Evolutionary conservation across 2,113 vertebrate species (phyloP).

Genomic region (Jacana jacana): DNA sequence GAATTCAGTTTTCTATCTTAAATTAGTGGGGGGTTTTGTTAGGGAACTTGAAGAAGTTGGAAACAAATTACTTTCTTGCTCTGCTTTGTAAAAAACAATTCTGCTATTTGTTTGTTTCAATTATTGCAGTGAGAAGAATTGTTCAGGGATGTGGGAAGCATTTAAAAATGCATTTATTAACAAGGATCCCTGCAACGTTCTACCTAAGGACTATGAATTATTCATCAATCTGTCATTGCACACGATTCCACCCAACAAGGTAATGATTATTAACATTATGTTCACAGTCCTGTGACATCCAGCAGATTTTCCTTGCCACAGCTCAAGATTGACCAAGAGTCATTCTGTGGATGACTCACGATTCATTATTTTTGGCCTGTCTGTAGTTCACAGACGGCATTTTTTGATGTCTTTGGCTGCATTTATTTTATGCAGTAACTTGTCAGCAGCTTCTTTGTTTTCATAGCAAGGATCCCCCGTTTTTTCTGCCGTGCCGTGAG

Average conservation of each 20-base stretch:
- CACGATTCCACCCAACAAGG: slow-evolving; percentile 74
- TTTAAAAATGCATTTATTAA: slow-evolving; percentile 71
- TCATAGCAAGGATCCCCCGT: neutral
- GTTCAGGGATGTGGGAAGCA: slow-evolving; percentile 77
- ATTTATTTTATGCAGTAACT: neutral
- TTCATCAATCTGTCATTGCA: slow-evolving; percentile 74
- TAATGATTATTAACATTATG: neutral
- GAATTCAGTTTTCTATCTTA: neutral
- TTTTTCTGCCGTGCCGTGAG: neutral
- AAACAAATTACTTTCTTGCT: neutral
- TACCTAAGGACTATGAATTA: slow-evolving; percentile 71
- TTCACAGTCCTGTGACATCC: neutral
- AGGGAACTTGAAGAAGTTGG: neutral
- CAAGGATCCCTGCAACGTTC: slow-evolving; percentile 76
- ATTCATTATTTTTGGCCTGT: neutral
- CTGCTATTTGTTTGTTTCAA: neutral
- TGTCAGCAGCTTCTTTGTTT: neutral
- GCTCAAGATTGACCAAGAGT: neutral
- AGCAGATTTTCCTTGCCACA: neutral
- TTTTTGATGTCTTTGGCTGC: neutral
- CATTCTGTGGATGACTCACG: neutral
- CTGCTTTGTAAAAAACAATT: neutral
- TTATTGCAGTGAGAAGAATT: slow-evolving; percentile 75
- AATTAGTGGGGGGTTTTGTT: neutral
- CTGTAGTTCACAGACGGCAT: neutral